A percentile compares a stretch with the other conserved stretches of the same genome.
These are phyloP conservation scores for Chrysolina americana DNA, from an alignment of 2,888 invertebrate genomes.

Conservation along the genomic window DNA sequence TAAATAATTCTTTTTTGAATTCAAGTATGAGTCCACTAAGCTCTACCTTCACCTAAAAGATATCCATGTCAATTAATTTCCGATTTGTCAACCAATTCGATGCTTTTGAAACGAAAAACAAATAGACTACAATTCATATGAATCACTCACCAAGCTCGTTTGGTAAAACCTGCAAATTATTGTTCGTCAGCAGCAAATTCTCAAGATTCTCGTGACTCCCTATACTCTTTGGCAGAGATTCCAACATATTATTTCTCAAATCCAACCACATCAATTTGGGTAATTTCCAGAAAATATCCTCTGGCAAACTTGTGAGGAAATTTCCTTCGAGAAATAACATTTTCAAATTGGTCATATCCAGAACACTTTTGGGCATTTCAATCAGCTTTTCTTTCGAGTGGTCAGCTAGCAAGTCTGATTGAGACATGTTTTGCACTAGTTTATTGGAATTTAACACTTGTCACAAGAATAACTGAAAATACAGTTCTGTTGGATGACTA, in stretches of 20 bases:
- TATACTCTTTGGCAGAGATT: slow-evolving; percentile 73
- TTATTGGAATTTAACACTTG: slow-evolving; percentile 42
- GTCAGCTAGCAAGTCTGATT: slow-evolving; percentile 66
- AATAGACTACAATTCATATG: too few species aligned
- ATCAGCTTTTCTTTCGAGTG: slow-evolving; percentile 62
- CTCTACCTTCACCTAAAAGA: too few species aligned
- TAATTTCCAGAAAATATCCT: slow-evolving; percentile 74
- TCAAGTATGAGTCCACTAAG: too few species aligned
- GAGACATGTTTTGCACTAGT: slow-evolving; percentile 43
- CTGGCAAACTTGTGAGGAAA: slow-evolving; percentile 69
- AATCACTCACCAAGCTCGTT: slow-evolving; percentile 74
- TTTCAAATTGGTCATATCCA: slow-evolving; percentile 65
- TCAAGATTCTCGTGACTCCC: slow-evolving; percentile 74
- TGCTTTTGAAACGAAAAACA: too few species aligned
- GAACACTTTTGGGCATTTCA: slow-evolving; percentile 61
- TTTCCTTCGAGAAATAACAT: slow-evolving; percentile 75
- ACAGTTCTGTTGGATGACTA: slow-evolving; percentile 8
- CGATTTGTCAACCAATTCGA: too few species aligned
- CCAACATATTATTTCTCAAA: slow-evolving; percentile 75
- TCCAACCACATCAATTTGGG: slow-evolving; percentile 77
- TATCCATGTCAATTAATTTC: too few species aligned
- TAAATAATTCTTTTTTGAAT: too few species aligned
- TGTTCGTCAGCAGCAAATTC: slow-evolving; percentile 77
- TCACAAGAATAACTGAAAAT: slow-evolving; percentile 36
- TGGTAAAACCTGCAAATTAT: slow-evolving; percentile 74